Evolutionary conservation across 2,113 vertebrate genomes (phyloP).

Genomic region (Phylloscopus trochiloides): DNA sequence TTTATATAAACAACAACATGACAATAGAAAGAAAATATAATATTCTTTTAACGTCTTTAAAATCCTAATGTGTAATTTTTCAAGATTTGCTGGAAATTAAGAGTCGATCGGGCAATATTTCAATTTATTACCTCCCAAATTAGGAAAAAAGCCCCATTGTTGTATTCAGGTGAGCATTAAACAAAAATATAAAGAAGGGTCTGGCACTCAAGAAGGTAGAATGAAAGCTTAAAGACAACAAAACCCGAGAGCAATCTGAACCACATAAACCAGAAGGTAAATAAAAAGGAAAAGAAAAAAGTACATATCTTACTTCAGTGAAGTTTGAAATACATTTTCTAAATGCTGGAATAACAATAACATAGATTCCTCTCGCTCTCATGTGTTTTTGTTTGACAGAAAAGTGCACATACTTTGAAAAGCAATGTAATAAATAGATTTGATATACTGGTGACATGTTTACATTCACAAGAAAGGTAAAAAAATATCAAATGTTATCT

Average conservation of each 20-base stretch:
- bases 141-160: background rate
- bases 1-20: background rate
- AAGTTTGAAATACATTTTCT: background rate
- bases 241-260: background rate
- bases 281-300: background rate
- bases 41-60: background rate
- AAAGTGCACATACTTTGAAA: background rate
- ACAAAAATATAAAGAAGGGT: background rate
- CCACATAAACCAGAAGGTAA: background rate
- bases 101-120: background rate
- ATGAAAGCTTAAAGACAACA: background rate
- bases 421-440: background rate
- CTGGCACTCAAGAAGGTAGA: background rate
- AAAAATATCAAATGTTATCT: constrained; percentile 7
- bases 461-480: background rate
- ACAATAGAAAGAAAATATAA: background rate
- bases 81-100: background rate
- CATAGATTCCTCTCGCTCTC: background rate
- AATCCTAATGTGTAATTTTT: background rate
- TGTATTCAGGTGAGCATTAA: background rate
- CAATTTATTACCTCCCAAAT: background rate
- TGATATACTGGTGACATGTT: background rate
- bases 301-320: background rate
- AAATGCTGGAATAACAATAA: background rate
- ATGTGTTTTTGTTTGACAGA: background rate